Evolutionary conservation across 2,113 vertebrate genomes (phyloP).

Genomic region (Picathartes gymnocephalus): DNA sequence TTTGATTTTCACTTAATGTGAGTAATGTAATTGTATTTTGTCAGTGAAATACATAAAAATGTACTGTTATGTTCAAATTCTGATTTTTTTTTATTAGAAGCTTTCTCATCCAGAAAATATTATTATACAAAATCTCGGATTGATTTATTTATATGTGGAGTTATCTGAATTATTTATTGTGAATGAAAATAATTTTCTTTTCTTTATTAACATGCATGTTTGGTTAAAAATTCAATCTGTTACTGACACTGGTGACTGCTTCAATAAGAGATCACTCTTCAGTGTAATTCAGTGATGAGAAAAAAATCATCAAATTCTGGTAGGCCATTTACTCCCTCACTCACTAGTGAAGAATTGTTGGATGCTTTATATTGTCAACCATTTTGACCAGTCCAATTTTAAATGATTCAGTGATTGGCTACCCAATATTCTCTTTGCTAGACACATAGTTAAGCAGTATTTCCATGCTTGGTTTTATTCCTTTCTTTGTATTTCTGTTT

Average conservation of each 20-base stretch:
- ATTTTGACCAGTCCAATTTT: not conserved
- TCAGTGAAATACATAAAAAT: not conserved
- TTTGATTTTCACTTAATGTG: not conserved
- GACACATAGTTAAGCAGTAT: not conserved
- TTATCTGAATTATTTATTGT: not conserved
- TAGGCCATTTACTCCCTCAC: not conserved
- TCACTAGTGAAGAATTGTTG: not conserved
- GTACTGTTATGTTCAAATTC: not conserved
- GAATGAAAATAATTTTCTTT: not conserved
- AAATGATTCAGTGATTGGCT: not conserved
- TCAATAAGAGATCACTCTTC: not conserved
- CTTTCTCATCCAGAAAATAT: not conserved
- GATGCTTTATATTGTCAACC: not conserved
- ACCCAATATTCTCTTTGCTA: not conserved
- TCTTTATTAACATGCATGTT: not conserved
- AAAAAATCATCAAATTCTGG: fast-evolving
- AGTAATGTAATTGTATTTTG: not conserved
- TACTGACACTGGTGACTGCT: not conserved
- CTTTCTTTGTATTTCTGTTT: not conserved
- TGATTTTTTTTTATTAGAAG: not conserved
- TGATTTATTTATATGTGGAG: not conserved
- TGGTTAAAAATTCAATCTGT: not conserved
- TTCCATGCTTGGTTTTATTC: not conserved
- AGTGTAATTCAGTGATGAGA: not conserved
- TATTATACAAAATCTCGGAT: not conserved